A percentile compares a stretch with the other conserved stretches of the same genome.
Evolutionary conservation across 2,113 vertebrate species (phyloP).

Genomic region (Triplophysa siluroides): DNA sequence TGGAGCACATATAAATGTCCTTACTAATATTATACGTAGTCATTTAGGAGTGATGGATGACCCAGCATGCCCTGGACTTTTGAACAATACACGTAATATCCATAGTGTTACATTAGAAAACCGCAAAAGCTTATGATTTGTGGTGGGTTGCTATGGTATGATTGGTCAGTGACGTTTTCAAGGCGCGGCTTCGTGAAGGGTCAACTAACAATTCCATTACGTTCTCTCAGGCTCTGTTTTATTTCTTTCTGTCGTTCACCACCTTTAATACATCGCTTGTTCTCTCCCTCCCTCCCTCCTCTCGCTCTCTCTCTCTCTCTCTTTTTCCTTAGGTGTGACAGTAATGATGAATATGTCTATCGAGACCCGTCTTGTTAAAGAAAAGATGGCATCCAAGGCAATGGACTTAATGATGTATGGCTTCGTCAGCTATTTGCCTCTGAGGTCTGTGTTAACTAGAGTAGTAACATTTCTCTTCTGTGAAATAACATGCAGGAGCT

Average conservation of each 20-base stretch:
- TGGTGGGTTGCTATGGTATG: no score
- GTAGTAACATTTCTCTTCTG: conserved; percentile 67
- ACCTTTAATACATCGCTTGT: conserved; percentile 42
- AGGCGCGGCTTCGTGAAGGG: background rate
- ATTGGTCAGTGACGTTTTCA: no score
- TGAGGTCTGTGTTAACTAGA: conserved; percentile 68
- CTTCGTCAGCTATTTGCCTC: conserved; percentile 65
- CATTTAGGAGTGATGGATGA: no score
- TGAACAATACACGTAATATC: no score
- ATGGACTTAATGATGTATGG: conserved; percentile 66
- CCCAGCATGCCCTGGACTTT: no score
- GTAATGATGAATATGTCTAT: conserved; percentile 72
- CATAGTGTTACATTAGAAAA: no score
- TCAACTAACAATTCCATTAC: background rate
- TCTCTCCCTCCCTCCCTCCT: conserved; percentile 35
- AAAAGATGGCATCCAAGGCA: conserved; percentile 65
- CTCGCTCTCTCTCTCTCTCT: background rate
- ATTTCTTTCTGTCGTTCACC: conserved; percentile 11
- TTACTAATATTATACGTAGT: no score
- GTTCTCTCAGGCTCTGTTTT: background rate
- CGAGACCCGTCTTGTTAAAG: conserved; percentile 69
- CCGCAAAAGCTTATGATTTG: no score
- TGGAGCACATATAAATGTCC: no score
- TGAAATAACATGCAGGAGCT: conserved; percentile 64
- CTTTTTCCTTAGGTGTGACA: conserved; percentile 64